phyloP scores from a whole-genome alignment of 2,797 vertebrate genomes.

The Phrynocephalus forsythii region DNA sequence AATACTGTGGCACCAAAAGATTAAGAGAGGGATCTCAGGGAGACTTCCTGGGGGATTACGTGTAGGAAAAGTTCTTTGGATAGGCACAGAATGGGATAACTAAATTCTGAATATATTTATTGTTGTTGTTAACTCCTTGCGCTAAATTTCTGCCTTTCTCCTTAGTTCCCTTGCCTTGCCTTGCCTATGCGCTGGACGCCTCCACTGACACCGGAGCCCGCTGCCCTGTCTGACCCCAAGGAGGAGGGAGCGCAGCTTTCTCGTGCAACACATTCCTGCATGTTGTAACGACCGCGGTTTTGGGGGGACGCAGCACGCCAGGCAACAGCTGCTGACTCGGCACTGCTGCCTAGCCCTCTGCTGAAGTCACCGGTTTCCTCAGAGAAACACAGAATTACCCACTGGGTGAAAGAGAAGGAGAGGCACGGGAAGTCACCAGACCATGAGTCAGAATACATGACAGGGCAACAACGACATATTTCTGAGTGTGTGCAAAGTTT shows the following conservation, averaged over 20 bases:
- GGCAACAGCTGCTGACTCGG: conserved; percentile 24
- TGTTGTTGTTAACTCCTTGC: background rate
- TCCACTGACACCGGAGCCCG: background rate
- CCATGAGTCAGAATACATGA: background rate
- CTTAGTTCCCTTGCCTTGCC: too few species aligned
- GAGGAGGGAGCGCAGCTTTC: background rate
- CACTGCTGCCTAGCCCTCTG: background rate
- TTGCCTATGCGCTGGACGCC: too few species aligned
- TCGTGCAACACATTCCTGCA: conserved; percentile 2
- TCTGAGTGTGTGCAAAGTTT: background rate
- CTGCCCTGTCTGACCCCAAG: background rate
- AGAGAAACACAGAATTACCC: conserved; percentile 12
- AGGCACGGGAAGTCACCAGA: background rate
- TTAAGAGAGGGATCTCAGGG: too few species aligned
- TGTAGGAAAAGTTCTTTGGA: background rate
- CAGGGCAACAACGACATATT: background rate
- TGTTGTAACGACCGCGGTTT: conserved; percentile 30
- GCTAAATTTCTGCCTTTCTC: background rate
- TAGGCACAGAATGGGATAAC: too few species aligned
- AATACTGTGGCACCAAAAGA: too few species aligned
- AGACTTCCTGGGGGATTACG: too few species aligned
- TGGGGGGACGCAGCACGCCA: conserved; percentile 13
- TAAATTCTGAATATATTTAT: background rate
- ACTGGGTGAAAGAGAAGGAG: background rate
- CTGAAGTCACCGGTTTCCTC: conserved; percentile 7